Evolutionary conservation across 2,113 vertebrate species (phyloP), one percentile per base, ranked within the genome.

Genomic region (Sinosuthora webbiana): DNA sequence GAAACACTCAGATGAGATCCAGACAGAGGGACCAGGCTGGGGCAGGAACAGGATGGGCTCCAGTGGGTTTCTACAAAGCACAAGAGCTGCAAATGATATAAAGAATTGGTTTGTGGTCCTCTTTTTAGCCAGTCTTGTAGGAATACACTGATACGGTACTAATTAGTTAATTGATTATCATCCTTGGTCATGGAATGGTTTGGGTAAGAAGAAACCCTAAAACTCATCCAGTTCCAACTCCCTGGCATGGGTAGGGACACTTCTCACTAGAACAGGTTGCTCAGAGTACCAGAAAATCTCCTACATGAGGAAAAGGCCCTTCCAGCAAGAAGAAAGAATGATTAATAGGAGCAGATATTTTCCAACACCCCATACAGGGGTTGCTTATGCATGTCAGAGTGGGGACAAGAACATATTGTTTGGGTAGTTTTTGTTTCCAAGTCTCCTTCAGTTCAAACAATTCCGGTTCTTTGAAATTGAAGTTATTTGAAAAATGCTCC

Each of bases 61-160:
- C 42, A 45, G 64, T 2, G 31, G 27, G 15, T 41, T 69, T 74
- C 31, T 71, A 33, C 62, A 76, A 59, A 69, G 39, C 6, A 1
- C 8, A 44, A 50, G 30, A 39, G 13, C 22, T 68, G 22, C 5
- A 69, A 71, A 41, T n/a, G 22, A 39, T 12, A 7, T 9, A 37
- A 71, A 75, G 16, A 55, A 49, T 31, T 22, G 13, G 13, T 31
- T 41, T 74, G n/a, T 5, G 21, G 14, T 28, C 1, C 17, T 71
- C 15, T 23, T 21, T 45, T 41, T 18, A 62, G 7, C 24, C 30
- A 74, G 22, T 11, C 39, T 35, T 31, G 13, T 5, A 65, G 45
- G 31, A 90, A 69, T 7, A 27, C 2, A 4, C 4, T 65, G 35
- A 13, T 12, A 11, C 0, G 0, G 31, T 18, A 31, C 2, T 39